Evolutionary conservation across 2,888 invertebrate species (phyloP), one percentile per base, ranked within the genome.

Genomic region (Patella depressa): DNA sequence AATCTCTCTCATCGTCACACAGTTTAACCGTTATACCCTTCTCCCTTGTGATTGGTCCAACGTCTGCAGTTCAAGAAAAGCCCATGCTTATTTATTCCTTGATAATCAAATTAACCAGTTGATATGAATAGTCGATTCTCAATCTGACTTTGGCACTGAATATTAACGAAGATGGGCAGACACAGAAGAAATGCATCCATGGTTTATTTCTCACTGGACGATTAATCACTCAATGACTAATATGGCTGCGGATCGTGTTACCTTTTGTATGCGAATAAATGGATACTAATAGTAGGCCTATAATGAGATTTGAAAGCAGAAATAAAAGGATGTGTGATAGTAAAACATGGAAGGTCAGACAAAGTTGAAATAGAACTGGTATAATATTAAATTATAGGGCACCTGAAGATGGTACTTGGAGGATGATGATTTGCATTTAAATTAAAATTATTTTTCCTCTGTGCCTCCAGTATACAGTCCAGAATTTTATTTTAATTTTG

Each of bases 61-160:
- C 45, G 45, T 45, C 45, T 45, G 45, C 45, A 45, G 45, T 45
- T 45, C 45, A 45, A 45, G 45, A 45, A 45, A 45, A 45, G 45
- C 45, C 45, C 45, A 65, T 65, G 65, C 65, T 65, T 65, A 65
- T 65, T 65, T 65, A 65, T 65, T 65, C 65, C 65, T 65, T 24
- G 65, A 65, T 65, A 65, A 65, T 65, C 19, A 65, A 65, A 65
- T 65, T 19, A 65, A 65, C 19, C 24, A 19, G 24, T 19, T 65
- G 19, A 65, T 65, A 65, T 65, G 65, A 65, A 65, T 65, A 65
- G 65, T 65, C 19, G 65, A 65, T 65, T 65, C 65, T 65, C 65
- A 65, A 65, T 65, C 24, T 65, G 19, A 24, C 19, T 24, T 65
- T 65, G 65, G 65, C 65, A 65, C 65, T 65, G 65, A 65, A 65